These are phyloP conservation scores for Mohoua ochrocephala DNA, from an alignment of 2,113 vertebrate species.

Conservation along the genomic window DNA sequence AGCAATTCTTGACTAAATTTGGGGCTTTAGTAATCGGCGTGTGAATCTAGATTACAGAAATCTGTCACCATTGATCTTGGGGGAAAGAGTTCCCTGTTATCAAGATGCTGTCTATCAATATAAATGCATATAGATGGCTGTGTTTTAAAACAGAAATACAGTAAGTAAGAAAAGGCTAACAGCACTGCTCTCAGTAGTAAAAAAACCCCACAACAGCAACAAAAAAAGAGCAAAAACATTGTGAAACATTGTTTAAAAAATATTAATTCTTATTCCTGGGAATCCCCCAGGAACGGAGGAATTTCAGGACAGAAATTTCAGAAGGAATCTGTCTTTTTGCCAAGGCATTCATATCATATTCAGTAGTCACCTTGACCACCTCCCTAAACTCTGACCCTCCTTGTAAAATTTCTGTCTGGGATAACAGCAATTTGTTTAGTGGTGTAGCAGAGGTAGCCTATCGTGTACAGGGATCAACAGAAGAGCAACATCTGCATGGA, in stretches of 20 bases:
- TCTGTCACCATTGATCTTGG: not conserved
- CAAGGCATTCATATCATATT: not conserved
- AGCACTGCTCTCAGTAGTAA: not conserved
- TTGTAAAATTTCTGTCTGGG: not conserved
- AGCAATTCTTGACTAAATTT: not conserved
- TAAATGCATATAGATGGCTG: not conserved
- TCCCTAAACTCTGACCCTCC: not conserved
- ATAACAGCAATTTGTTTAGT: not conserved
- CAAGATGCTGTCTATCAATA: not conserved
- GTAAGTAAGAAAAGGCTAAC: not conserved
- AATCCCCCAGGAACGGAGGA: accelerated
- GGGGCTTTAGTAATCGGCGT: not conserved
- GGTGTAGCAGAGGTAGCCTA: not conserved
- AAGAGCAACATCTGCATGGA: not conserved
- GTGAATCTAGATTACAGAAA: not conserved
- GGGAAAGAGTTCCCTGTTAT: not conserved
- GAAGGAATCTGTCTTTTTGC: not conserved
- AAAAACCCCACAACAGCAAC: not conserved
- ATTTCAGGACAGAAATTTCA: not conserved
- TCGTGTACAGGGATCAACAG: not conserved
- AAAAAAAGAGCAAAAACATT: not conserved
- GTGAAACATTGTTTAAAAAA: not conserved
- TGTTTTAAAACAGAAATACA: not conserved
- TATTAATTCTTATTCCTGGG: not conserved
- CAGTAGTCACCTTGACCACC: not conserved